Evolutionary conservation across 2,888 invertebrate species (phyloP).

Genomic region (Drosophila neonasuta): DNA sequence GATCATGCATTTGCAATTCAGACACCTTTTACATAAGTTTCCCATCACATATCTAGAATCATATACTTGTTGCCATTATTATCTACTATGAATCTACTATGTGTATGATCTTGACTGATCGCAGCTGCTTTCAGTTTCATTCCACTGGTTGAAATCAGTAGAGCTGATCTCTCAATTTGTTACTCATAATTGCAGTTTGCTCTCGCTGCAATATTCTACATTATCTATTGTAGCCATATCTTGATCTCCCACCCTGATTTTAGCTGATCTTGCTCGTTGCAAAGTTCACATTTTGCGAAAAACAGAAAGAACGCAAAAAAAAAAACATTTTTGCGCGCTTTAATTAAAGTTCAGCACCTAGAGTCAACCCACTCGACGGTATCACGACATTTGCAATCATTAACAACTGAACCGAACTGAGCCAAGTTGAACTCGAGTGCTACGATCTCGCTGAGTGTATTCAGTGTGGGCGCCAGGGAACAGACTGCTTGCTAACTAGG

Average conservation of each 20-base stretch:
- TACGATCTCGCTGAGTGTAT: conserved; percentile 10
- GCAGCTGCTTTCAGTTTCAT: neutral
- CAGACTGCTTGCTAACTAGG: conserved; percentile 22
- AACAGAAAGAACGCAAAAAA: neutral
- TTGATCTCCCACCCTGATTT: conserved; percentile 26
- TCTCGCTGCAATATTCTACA: conserved; percentile 14
- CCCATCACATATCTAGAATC: neutral
- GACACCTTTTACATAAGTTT: neutral
- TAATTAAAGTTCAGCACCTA: conserved; percentile 75
- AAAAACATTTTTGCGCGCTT: conserved; percentile 53
- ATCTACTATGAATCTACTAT: neutral
- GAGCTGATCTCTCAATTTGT: conserved; percentile 4
- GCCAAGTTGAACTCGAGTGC: conserved; percentile 18
- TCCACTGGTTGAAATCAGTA: neutral
- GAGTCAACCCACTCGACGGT: conserved; percentile 67
- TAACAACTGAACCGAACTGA: conserved; percentile 45
- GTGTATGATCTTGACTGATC: neutral
- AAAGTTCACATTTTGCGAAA: conserved; percentile 50
- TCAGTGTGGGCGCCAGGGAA: conserved; percentile 46
- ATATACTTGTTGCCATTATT: neutral
- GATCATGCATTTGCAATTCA: neutral
- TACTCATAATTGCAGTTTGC: conserved; percentile 10
- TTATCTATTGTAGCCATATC: conserved; percentile 16
- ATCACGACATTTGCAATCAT: conserved; percentile 76
- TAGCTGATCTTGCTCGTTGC: conserved; percentile 33